Conservation (phyloP, 2,888 invertebrate genomes). For the Macrosiphum euphorbiae region DNA sequence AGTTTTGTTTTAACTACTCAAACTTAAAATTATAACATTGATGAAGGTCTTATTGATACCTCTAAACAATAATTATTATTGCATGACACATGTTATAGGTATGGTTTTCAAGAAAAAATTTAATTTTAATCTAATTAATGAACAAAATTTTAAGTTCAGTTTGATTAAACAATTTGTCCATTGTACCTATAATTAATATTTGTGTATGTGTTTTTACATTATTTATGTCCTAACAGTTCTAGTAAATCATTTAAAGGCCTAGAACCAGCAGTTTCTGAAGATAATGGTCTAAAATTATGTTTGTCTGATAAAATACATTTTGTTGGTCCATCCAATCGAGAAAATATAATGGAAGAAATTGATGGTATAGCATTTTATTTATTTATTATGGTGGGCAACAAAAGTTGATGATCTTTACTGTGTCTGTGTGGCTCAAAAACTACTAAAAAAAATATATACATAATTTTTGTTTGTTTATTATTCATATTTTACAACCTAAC, state of each 20-base stretch:
- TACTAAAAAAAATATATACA: neutral
- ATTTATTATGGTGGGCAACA: neutral
- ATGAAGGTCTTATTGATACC: neutral
- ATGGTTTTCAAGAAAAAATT: neutral
- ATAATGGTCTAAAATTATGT: constrained; percentile 49
- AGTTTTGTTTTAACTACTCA: neutral
- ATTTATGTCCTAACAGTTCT: constrained; percentile 13
- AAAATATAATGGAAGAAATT: constrained; percentile 28
- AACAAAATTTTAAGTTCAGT: neutral
- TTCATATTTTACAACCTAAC: neutral
- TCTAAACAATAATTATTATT: neutral
- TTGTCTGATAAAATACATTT: constrained; percentile 39
- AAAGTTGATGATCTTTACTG: neutral
- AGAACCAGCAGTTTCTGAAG: constrained; percentile 38
- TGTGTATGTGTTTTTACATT: neutral
- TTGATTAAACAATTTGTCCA: neutral
- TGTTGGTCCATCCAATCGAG: constrained; percentile 39
- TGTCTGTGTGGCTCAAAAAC: too few relatives aligned
- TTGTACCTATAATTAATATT: neutral
- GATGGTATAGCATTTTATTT: constrained; percentile 35
- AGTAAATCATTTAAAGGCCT: constrained; percentile 43
- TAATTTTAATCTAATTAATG: neutral
- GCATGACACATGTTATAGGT: neutral
- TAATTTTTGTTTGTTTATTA: neutral
- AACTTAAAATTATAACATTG: neutral